A percentile compares a stretch with the other conserved stretches of the same genome.
phyloP scores from a whole-genome alignment of 2,113 vertebrate species.

The Aspidoscelis tigris region DNA sequence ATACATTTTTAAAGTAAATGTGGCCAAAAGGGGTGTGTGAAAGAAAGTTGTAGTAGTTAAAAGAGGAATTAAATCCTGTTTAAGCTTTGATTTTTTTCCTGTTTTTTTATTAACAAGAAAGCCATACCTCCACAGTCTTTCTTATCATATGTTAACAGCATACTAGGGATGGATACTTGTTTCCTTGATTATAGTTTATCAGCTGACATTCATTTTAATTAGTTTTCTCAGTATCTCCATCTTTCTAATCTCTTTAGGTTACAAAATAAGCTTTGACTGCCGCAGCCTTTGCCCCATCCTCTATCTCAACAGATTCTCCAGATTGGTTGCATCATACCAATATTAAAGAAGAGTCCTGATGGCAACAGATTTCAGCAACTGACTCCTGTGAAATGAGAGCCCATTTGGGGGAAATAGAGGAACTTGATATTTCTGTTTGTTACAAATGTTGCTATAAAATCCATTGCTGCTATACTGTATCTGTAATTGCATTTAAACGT shows the following conservation, averaged over 20 bases:
- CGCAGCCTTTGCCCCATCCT: neutral
- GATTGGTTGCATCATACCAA: neutral
- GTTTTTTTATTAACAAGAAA: slow-evolving; percentile 44
- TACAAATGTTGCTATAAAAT: neutral
- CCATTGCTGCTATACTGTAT: neutral
- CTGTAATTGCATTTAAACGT: fast-evolving
- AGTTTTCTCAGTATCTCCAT: slow-evolving; percentile 39
- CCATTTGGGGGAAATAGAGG: neutral
- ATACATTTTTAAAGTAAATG: too few species aligned
- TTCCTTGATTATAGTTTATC: slow-evolving; percentile 37
- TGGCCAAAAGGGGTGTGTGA: too few species aligned
- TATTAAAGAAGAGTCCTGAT: neutral
- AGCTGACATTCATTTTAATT: slow-evolving; percentile 54
- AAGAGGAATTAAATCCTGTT: slow-evolving; percentile 50
- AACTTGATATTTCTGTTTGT: neutral
- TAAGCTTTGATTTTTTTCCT: too few species aligned
- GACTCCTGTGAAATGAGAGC: neutral
- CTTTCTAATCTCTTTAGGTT: slow-evolving; percentile 14
- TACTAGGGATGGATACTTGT: slow-evolving; percentile 48
- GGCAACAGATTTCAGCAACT: neutral
- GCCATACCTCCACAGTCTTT: slow-evolving; percentile 37
- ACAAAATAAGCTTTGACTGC: neutral
- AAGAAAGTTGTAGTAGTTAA: neutral
- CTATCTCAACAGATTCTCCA: neutral
- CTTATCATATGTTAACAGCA: slow-evolving; percentile 58